These are phyloP conservation scores for Erebia ligea DNA, from an alignment of 2,888 invertebrate genomes.

Conservation along the genomic window DNA sequence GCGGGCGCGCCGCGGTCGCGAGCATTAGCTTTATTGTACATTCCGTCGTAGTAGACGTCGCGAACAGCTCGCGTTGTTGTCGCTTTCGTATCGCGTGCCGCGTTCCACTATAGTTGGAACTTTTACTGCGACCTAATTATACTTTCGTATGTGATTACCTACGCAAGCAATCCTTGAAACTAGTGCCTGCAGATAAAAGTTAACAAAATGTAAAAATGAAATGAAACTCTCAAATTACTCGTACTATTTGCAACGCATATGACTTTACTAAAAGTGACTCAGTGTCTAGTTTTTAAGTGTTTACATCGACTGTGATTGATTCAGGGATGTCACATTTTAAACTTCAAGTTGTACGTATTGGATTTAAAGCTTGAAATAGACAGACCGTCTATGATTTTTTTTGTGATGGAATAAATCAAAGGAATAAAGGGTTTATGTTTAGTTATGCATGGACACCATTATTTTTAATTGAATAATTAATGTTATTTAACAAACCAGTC, in stretches of 20 bases:
- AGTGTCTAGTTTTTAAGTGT: slow-evolving; percentile 69
- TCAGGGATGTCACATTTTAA: slow-evolving; percentile 60
- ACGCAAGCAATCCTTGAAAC: slow-evolving; percentile 24
- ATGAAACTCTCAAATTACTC: slow-evolving; percentile 22
- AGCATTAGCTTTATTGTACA: slow-evolving; percentile 51
- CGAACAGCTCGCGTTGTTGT: slow-evolving; percentile 60
- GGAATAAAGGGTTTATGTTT: slow-evolving; percentile 46
- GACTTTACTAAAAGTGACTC: slow-evolving; percentile 66
- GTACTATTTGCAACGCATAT: slow-evolving; percentile 47
- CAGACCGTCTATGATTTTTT: slow-evolving; percentile 51
- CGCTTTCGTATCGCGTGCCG: slow-evolving; percentile 48
- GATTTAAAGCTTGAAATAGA: slow-evolving; percentile 58
- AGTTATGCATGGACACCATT: slow-evolving; percentile 27
- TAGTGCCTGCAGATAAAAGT: slow-evolving; percentile 16
- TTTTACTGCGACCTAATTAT: slow-evolving; percentile 53
- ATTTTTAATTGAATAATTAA: slow-evolving; percentile 30
- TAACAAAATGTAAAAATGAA: slow-evolving; percentile 42
- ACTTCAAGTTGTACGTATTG: slow-evolving; percentile 47
- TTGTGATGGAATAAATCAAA: slow-evolving; percentile 53
- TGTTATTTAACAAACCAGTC: slow-evolving; percentile 50
- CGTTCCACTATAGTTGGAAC: slow-evolving; percentile 52
- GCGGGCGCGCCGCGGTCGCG: slow-evolving; percentile 45
- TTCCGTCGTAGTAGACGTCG: slow-evolving; percentile 61
- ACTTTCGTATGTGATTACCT: slow-evolving; percentile 32
- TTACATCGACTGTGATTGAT: slow-evolving; percentile 61